These are phyloP conservation scores for Pocillopora verrucosa DNA, from an alignment of 64 coral and sea anemone species.

Conservation along the genomic window DNA sequence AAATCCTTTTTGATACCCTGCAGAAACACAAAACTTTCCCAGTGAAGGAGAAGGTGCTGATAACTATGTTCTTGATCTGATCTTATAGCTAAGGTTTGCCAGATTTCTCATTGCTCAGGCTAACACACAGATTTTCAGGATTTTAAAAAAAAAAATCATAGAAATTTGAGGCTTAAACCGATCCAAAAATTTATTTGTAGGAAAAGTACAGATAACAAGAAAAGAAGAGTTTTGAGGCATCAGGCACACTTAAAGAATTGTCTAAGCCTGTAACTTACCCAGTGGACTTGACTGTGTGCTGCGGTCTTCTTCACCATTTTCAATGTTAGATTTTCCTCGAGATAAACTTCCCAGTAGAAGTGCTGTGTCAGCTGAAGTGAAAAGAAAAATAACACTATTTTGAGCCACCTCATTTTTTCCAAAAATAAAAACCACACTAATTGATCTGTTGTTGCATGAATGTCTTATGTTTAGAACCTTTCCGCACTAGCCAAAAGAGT, in stretches of 20 bases:
- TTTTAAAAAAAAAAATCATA: no score
- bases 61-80: no score
- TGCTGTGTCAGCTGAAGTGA: conserved; percentile 14
- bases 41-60: no score
- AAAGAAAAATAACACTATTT: neutral
- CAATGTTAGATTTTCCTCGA: neutral
- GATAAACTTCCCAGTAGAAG: conserved; percentile 18
- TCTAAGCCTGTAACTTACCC: neutral
- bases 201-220: neutral
- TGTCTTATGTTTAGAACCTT: no score
- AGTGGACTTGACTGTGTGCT: neutral
- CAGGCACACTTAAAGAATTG: neutral
- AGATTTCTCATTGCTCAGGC: no score
- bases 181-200: neutral
- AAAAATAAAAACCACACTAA: neutral
- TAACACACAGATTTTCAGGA: no score
- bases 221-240: neutral
- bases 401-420: neutral
- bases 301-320: conserved; percentile 21
- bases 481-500: no score
- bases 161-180: no score
- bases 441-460: no score
- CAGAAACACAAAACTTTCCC: no score
- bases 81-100: no score
- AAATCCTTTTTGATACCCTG: no score